Conservation (phyloP, 2,113 vertebrate species). For the Eurystomus gularis region DNA sequence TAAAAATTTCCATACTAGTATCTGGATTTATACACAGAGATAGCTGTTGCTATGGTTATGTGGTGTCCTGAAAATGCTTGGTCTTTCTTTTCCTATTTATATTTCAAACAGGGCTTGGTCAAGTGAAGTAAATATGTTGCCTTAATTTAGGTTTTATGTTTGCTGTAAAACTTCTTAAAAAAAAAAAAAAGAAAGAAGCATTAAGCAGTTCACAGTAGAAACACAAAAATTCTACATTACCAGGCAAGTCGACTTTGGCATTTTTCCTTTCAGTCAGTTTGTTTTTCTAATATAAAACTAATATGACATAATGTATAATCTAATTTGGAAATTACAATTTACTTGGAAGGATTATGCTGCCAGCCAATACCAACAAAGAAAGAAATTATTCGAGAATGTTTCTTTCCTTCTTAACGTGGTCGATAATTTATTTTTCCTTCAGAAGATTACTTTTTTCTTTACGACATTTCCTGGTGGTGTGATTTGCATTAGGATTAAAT, state of each 20-base stretch:
- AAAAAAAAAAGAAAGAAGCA: not conserved
- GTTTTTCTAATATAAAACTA: conserved; percentile 80
- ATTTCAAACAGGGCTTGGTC: conserved; percentile 8
- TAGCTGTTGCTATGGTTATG: conserved; percentile 27
- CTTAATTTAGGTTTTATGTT: conserved; percentile 62
- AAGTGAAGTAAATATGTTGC: conserved; percentile 52
- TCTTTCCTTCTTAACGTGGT: conserved; percentile 73
- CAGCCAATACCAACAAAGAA: conserved; percentile 77
- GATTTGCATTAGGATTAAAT: conserved; percentile 79
- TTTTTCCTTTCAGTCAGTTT: conserved; percentile 75
- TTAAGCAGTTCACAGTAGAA: conserved; percentile 63
- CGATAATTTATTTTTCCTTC: conserved; percentile 80
- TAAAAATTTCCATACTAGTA: not conserved
- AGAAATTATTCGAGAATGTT: conserved; percentile 73
- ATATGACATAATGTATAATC: conserved; percentile 82
- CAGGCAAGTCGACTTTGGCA: conserved; percentile 66
- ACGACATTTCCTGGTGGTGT: conserved; percentile 74
- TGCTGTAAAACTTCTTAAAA: conserved; percentile 49
- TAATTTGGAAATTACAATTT: conserved; percentile 81
- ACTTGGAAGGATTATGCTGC: conserved; percentile 76
- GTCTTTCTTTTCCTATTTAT: not conserved
- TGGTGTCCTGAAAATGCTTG: not conserved
- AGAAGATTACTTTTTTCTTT: conserved; percentile 78
- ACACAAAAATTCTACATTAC: conserved; percentile 55
- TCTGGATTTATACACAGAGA: conserved; percentile 27